Percentiles rank a stretch among this genome's conserved stretches.
Conservation (phyloP, 2,797 vertebrate species). For the Enteromius treurensis region DNA sequence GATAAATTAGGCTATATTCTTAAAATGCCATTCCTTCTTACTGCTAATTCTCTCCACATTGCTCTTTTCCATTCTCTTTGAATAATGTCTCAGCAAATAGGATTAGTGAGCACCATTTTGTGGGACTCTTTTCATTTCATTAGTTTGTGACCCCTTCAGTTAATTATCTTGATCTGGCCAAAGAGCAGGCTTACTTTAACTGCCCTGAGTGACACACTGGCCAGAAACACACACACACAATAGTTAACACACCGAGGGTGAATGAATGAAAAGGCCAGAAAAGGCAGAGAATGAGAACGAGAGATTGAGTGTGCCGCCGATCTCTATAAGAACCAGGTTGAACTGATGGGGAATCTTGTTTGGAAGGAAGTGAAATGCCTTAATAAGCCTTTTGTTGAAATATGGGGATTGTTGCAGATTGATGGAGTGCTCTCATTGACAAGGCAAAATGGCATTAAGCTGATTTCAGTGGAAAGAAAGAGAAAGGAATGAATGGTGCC, state of each 20-base stretch:
- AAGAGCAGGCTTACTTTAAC: slow-evolving; percentile 81
- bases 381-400: slow-evolving; percentile 71
- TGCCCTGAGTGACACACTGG: slow-evolving; percentile 77
- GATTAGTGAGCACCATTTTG: slow-evolving; percentile 80
- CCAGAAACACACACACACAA: slow-evolving; percentile 65
- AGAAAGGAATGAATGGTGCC: slow-evolving; percentile 54
- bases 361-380: slow-evolving; percentile 66
- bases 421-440: slow-evolving; percentile 71
- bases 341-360: slow-evolving; percentile 66
- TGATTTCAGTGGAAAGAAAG: slow-evolving; percentile 51
- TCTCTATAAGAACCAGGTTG: slow-evolving; percentile 69
- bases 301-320: slow-evolving; percentile 75
- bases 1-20: slow-evolving; percentile 9
- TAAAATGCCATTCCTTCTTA: slow-evolving; percentile 14
- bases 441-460: slow-evolving; percentile 65
- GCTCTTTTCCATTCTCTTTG: slow-evolving; percentile 61
- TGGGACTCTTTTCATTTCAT: slow-evolving; percentile 80
- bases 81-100: slow-evolving; percentile 77
- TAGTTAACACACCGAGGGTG: slow-evolving; percentile 52
- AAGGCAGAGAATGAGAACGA: slow-evolving; percentile 51
- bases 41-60: slow-evolving; percentile 22
- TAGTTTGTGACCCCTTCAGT: slow-evolving; percentile 85
- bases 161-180: slow-evolving; percentile 87
- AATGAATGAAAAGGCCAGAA: slow-evolving; percentile 69
- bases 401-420: slow-evolving; percentile 73